A percentile compares a stretch with the other conserved stretches of the same genome.
Evolutionary conservation across 2,888 invertebrate genomes (phyloP).

Genomic region (Volucella inflata): DNA sequence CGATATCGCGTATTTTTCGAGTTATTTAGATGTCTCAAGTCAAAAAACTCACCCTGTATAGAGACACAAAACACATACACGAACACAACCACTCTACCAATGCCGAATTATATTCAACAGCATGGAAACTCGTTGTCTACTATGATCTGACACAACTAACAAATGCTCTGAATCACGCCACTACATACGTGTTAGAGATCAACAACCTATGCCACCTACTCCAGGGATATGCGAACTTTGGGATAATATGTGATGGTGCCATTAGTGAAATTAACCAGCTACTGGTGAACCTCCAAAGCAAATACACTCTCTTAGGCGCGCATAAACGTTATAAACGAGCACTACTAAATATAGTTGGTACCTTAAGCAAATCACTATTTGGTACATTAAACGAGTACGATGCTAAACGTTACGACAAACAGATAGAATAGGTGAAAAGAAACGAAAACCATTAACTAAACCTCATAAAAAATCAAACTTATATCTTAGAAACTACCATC

Average conservation of each 20-base stretch:
- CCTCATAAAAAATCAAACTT: slow-evolving; percentile 14
- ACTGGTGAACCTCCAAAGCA: background rate
- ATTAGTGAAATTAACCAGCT: background rate
- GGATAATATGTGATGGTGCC: background rate
- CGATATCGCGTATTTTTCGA: too few species aligned
- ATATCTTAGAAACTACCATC: slow-evolving; percentile 6
- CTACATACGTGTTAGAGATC: background rate
- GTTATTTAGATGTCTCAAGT: too few species aligned
- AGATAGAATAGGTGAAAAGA: background rate
- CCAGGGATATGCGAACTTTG: background rate
- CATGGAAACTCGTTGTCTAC: slow-evolving; percentile 27
- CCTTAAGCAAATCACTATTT: slow-evolving; percentile 14
- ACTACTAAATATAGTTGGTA: background rate
- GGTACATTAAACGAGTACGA: slow-evolving; percentile 16
- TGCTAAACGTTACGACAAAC: slow-evolving; percentile 5
- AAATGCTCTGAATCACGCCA: background rate
- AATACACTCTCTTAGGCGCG: background rate
- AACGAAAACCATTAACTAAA: slow-evolving; percentile 15
- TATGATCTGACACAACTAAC: slow-evolving; percentile 2
- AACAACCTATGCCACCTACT: background rate
- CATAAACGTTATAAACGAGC: background rate
- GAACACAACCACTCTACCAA: too few species aligned
- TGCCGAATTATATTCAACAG: slow-evolving; percentile 18
- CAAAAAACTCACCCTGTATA: too few species aligned
- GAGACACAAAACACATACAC: too few species aligned